phyloP scores from a whole-genome alignment of 2,797 vertebrate species.

The Sibirionetta formosa region DNA sequence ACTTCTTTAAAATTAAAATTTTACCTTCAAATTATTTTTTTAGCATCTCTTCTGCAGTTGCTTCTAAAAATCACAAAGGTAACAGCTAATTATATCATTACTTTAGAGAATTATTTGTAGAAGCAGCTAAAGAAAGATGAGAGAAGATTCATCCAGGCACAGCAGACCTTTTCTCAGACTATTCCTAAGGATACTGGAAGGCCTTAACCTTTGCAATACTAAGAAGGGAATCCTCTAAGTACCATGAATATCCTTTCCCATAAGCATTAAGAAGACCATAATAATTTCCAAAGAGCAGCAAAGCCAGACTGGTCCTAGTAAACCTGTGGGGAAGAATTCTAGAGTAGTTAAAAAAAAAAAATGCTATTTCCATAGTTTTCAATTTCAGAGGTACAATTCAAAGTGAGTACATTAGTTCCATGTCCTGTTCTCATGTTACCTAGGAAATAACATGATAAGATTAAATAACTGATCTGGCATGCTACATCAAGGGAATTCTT shows the following conservation, averaged over 20 bases:
- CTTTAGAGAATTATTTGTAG: not conserved
- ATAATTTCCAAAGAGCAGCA: not conserved
- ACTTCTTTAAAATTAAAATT: not conserved
- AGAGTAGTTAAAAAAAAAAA: not conserved
- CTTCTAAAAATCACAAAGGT: not conserved
- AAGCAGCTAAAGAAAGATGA: not conserved
- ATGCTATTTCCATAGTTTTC: not conserved
- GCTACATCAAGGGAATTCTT: not conserved
- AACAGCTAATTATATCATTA: not conserved
- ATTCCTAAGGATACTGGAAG: not conserved
- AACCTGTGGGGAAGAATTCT: not conserved
- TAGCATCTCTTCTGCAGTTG: not conserved
- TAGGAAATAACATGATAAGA: not conserved
- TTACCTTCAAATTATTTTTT: not conserved
- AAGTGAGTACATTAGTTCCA: not conserved
- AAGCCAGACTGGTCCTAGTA: not conserved
- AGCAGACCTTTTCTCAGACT: not conserved
- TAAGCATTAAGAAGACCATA: not conserved
- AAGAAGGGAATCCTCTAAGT: not conserved
- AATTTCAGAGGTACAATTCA: not conserved
- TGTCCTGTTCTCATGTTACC: not conserved
- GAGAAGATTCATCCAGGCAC: not conserved
- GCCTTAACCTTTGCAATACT: not conserved
- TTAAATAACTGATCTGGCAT: not conserved
- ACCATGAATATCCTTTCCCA: not conserved